phyloP scores from a whole-genome alignment of 2,888 invertebrate genomes.

The Pharmacophagus antenor region DNA sequence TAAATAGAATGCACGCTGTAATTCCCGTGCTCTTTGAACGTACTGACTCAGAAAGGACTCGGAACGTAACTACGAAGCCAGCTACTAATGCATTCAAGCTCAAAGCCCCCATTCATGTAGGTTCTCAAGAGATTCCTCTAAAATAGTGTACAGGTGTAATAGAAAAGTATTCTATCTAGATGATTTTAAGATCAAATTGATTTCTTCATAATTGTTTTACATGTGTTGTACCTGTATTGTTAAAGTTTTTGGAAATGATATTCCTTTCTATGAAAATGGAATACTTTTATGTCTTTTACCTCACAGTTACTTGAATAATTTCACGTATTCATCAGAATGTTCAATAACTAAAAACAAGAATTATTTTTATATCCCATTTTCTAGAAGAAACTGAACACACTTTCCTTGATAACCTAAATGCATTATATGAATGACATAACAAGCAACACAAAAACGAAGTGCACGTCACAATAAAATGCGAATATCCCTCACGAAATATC shows the following conservation, averaged over 20 bases:
- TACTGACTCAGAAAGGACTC: neutral
- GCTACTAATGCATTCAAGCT: conserved; percentile 2
- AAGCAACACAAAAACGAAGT: conserved; percentile 6
- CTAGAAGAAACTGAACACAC: neutral
- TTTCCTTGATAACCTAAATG: conserved; percentile 1
- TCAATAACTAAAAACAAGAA: too few relatives aligned
- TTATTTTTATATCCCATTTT: neutral
- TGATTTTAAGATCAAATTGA: too few relatives aligned
- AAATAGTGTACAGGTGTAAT: neutral
- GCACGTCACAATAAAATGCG: conserved; percentile 25
- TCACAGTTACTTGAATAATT: too few relatives aligned
- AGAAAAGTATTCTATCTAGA: neutral
- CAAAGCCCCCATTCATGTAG: neutral
- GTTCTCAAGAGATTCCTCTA: neutral
- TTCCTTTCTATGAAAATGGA: too few relatives aligned
- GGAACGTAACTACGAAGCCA: neutral
- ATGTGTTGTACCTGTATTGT: too few relatives aligned
- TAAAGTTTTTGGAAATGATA: too few relatives aligned
- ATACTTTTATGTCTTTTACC: too few relatives aligned
- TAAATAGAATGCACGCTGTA: neutral
- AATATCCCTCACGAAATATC: conserved; percentile 23
- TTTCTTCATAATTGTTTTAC: too few relatives aligned
- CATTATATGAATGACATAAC: conserved; percentile 9
- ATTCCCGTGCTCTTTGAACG: conserved; percentile 6
- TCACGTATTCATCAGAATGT: too few relatives aligned